Evolutionary conservation across 1,140 invertebrate genomes (phyloP), one percentile per base, ranked within the genome.

Genomic region (Bursaphelenchus mucronatus): DNA sequence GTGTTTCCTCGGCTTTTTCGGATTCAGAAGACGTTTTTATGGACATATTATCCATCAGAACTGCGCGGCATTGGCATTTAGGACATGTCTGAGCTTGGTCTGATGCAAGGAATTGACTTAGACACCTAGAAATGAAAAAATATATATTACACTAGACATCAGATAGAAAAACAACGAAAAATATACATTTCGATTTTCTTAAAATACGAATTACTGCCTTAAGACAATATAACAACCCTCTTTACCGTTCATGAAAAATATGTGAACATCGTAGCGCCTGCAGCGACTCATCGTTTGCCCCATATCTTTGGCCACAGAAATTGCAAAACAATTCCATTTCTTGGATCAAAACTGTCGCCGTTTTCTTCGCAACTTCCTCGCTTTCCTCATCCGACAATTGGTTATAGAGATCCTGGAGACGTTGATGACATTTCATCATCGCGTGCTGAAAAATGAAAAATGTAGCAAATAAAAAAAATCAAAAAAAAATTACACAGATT

Each of bases 241-340:
- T 19, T 64, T 44, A 76, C 75, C 65, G 70, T 65, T 80, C 78
- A 63, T 80, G 78, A 50, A 80, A 80, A 45, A 80, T 81, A 58
- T 80, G 78, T 9, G 78, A 80, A 66, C 78, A 80, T n/a, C 72
- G 11, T 13, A 80, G 64, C 8, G 78, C 78, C 64, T 75, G 74
- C 17, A 80, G 57, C 11, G 74, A 78, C 52, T 80, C 78, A 39
- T 79, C 73, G 30, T 67, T 67, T 11, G 67, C 52, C n/a, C 71
- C 78, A 44, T 73, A 80, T 45, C 78, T 40, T 62, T 80, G 78
- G 19, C 78, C 78, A 63, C 78, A 80, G 52, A 80, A 81, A 52
- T 80, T 81, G 61, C 78, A 80, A 54, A 80, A 80, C 19, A 80
- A 61, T 58, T 80, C 75, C 79, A 80, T 81, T 69, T 80, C 75